A percentile compares a stretch with the other conserved stretches of the same genome.
These are phyloP conservation scores for Manis crassicaudata DNA, from an alignment of 2,797 vertebrate species.

Conservation along the genomic window DNA sequence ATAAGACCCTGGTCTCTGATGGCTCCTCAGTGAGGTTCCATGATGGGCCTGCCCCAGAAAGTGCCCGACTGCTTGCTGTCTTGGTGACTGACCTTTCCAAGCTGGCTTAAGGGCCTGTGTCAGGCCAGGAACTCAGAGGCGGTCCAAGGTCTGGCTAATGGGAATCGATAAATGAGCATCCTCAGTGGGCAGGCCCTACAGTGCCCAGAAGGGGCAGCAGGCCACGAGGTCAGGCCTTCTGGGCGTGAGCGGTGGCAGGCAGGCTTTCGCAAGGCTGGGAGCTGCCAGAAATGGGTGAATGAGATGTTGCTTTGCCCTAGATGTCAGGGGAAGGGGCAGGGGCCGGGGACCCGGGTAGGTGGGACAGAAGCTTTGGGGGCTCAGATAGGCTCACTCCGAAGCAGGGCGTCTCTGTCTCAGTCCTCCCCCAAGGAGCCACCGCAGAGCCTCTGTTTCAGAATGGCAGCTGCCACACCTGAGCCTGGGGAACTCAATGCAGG, in stretches of 20 bases:
- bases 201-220: background rate
- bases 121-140: background rate
- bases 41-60: background rate
- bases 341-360: background rate
- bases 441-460: background rate
- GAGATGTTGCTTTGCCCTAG: background rate
- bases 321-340: accelerated
- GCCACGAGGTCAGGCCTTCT: background rate
- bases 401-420: no score
- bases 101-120: background rate
- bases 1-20: background rate
- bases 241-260: background rate
- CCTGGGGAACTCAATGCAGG: background rate
- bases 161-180: background rate
- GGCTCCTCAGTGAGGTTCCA: background rate
- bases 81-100: constrained; percentile 49
- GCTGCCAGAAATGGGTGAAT: background rate
- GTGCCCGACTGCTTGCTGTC: background rate
- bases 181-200: background rate
- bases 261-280: background rate
- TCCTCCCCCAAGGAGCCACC: background rate
- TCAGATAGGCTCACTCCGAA: background rate
- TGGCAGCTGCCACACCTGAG: background rate
- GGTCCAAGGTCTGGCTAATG: constrained; percentile 19
- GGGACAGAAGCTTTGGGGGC: background rate